Base-by-base conservation (phyloP, 1,140 invertebrate genomes). In the Drosophila auraria region DNA sequence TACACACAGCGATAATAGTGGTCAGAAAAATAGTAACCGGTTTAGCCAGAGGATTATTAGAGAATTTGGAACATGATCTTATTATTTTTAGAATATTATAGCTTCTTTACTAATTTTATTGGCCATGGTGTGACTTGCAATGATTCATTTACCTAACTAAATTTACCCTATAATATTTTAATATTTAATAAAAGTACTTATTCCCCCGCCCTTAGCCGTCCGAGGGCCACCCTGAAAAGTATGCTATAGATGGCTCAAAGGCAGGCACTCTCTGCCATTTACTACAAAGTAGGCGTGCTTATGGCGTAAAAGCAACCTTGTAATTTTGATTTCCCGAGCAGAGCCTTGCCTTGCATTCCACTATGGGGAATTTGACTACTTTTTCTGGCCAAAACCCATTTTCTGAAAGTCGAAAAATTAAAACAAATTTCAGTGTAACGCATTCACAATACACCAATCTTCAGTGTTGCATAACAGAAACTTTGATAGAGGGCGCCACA, bases 291-390 rank as follows among this genome's bases (percentile, higher is more conserved):
- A 56, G 80, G 58, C 36, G 49, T 58, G 50, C 27, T 33, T 42
- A 38, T 62, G 53, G 40, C 56, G 50, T 68, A 62, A 64, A 66
- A 33, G 25, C 57, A 83, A 59, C 38, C 53, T 71, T 75, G 54
- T 57, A 64, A 63, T 50, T 50, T 51, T 47, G 38, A 44, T 44
- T 65, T n/a, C 25, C 20, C 36, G 9, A 69, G 20, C 60, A 36
- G 12, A 42, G 27, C 12, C 12, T 45, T 25, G 45, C 51, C 17
- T 27, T 27, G 58, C 53, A 70, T 59, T 72, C 64, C n/a, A n/a
- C n/a, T n/a, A n/a, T n/a, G n/a, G n/a, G n/a, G n/a, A n/a, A n/a
- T n/a, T n/a, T n/a, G n/a, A n/a, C n/a, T n/a, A n/a, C n/a, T n/a
- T n/a, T n/a, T n/a, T n/a, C n/a, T n/a, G n/a, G n/a, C n/a, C n/a